Conservation (phyloP, 2,888 invertebrate species). For the Stomorhina lunata region DNA sequence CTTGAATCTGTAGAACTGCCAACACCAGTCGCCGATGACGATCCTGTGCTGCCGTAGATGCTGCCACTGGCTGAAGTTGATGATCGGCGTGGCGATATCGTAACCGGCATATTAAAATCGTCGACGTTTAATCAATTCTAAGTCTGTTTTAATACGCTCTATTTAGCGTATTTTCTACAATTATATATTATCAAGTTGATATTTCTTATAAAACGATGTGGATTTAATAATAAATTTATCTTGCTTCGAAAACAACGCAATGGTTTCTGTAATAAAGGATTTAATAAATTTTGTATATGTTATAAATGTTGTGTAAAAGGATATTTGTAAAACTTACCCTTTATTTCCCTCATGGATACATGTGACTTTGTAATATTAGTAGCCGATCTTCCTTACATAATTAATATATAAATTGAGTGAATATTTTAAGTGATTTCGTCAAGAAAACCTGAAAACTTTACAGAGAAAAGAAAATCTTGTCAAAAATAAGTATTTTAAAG, state of each 20-base stretch:
- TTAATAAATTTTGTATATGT: background rate
- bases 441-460: conserved; percentile 20
- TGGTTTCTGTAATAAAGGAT: conserved; percentile 5
- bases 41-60: conserved; percentile 78
- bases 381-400: conserved; percentile 17
- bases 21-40: conserved; percentile 74
- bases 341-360: conserved; percentile 37
- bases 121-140: conserved; percentile 38
- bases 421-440: background rate
- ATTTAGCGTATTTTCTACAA: conserved; percentile 4
- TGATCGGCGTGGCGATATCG: conserved; percentile 79
- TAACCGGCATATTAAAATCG: conserved; percentile 79
- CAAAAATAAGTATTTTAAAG: background rate
- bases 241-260: background rate
- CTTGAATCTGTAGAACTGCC: conserved; percentile 64
- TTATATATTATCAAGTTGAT: background rate
- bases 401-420: background rate
- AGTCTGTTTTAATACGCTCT: conserved; percentile 34
- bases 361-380: background rate
- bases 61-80: conserved; percentile 79
- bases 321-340: conserved; percentile 25
- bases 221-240: background rate
- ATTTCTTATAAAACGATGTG: background rate
- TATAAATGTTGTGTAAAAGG: no score
- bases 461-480: background rate